Base-by-base conservation (phyloP, 2,113 vertebrate genomes). In the Cacatua alba region DNA sequence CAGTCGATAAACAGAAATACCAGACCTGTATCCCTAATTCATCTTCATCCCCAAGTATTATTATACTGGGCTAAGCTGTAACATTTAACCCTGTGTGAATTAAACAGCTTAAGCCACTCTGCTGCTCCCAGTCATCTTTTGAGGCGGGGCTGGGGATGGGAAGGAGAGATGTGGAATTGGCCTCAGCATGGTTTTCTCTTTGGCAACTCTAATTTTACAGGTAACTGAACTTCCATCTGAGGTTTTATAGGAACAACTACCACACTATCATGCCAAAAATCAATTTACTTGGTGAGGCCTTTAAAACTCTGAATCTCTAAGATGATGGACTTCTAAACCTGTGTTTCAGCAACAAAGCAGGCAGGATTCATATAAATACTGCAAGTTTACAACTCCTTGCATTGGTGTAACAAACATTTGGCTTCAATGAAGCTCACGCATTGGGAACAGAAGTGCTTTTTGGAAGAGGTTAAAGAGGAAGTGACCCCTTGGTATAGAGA, bases 381-480 rank as follows among this genome's bases (percentile, higher is more conserved):
- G 6, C 9, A 77, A 33, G n/a, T 15, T 55, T 44, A 23, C 21
- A 31, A 3, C 25, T 68, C 10, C 21, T 75, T 16, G 7, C 39
- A 9, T 6, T 4, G 1, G 1, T 18, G 5, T n/a, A 78, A 51
- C 18, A 92, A 88, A 33, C 4, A 26, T 24, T 78, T 57, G 41
- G 7, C 16, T 75, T 25, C 11, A 63, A 7, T 16, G 5, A 7
- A 41, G 16, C 43, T 31, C 14, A 41, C 7, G 2, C 1, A 1
- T 14, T 43, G 33, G 43, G 35, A 92, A 86, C 13, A 51, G 11
- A 86, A 55, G 31, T 39, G 21, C 1, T 10, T 68, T 68, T 72
- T 64, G 23, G 17, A 72, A 69, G 4, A 48, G 24, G 9, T 53
- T 86, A 39, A 44, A 83, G 13, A 31, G 5, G 3, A 35, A 52